Conservation (phyloP, 2,797 vertebrate genomes). For the Onychomys leucogaster region DNA sequence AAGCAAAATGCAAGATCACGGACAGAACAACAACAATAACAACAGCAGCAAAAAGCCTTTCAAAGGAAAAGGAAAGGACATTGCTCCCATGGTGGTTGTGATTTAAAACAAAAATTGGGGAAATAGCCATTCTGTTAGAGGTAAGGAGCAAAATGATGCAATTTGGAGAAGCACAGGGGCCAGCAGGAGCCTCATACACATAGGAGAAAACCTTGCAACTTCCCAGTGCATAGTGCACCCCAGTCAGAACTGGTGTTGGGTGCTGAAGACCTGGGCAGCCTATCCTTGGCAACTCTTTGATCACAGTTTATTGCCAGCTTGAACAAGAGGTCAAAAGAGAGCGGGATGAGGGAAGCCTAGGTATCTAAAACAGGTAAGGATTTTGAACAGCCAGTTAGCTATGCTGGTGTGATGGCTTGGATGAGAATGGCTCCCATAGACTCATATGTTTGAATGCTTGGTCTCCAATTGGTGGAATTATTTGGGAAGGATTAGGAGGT, state of each 20-base stretch:
- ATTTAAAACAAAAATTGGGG: not conserved
- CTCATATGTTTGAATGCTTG: not conserved
- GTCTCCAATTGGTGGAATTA: not conserved
- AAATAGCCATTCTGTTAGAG: not conserved
- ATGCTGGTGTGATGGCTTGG: not conserved
- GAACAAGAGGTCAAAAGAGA: not conserved
- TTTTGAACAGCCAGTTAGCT: not conserved
- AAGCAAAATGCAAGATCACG: not conserved
- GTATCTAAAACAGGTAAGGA: not conserved
- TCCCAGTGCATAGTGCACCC: no score
- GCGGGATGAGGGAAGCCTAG: not conserved
- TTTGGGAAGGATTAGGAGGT: not conserved
- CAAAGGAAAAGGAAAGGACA: conserved; percentile 30
- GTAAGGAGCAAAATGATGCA: not conserved
- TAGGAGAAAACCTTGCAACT: not conserved
- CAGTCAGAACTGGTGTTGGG: not conserved
- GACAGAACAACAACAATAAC: not conserved
- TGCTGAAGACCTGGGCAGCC: fast-evolving
- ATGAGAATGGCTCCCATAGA: not conserved
- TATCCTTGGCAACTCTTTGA: not conserved
- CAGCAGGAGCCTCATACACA: not conserved
- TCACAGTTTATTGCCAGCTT: not conserved
- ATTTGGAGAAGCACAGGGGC: not conserved
- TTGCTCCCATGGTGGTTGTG: not conserved
- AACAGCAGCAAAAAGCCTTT: not conserved